Base-by-base conservation (phyloP, 1,140 invertebrate genomes). In the Probaryconus sp. region DNA sequence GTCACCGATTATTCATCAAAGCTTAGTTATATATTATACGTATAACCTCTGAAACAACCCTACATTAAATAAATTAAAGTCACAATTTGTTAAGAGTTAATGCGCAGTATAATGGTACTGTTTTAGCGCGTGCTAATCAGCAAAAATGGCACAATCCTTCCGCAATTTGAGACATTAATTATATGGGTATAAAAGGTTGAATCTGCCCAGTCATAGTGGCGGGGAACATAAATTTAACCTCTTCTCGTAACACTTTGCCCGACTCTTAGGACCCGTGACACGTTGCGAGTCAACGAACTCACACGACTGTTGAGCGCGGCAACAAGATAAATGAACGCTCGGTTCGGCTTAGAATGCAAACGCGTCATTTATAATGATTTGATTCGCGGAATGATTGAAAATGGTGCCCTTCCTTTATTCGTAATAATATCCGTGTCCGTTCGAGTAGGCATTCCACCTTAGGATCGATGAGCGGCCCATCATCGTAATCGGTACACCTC, bases 381-480 rank as follows among this genome's bases (percentile, higher is more conserved):
- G 63, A 74, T 67, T 67, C 53, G 31, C 14, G 38, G 63, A 67
- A 75, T 63, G 61, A 60, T 53, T 65, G 42, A 48, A 65, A 73
- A 70, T 53, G 18, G 43, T 48, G 55, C 7, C 31, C 16, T 38
- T 30, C 9, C 35, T 30, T 21, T 35, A 38, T 20, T 40, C 18
- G 38, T 55, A 78, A 68, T 38, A 60, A 70, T 14, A 48, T 50
- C 60, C 53, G 20, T 56, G 55, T 43, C 28, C 13, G 37, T 10
- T 14, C 17, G n/a, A 4, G 45, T 37, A 9, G 14, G 51, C 51
- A 70, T 76, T 64, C 61, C 55, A n/a, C 20, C 1, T n/a, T n/a
- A 6, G 48, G 45, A 67, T 76, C 67, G 60, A 76, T 70, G 65
- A 38, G 47, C 40, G 43, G 47, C 17, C 48, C 37, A 76, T 38